Conservation (phyloP, 1,140 invertebrate species). For the Tetramorium alpestre region DNA sequence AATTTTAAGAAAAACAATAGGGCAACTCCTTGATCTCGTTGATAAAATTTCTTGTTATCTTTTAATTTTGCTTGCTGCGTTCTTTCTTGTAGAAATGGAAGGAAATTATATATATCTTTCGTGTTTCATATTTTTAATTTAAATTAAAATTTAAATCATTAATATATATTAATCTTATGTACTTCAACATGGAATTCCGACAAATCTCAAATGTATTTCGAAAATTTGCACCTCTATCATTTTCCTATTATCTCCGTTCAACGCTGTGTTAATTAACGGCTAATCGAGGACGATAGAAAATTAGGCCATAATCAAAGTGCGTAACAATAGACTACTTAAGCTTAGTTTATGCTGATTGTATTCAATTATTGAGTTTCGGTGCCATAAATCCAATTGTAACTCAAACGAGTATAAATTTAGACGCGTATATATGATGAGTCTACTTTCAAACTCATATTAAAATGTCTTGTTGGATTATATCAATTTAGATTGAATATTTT, state of each 20-base stretch:
- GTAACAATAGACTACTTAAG: conserved; percentile 43
- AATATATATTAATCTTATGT: not conserved
- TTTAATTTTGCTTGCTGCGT: not conserved
- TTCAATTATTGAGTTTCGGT: conserved; percentile 23
- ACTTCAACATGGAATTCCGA: not conserved
- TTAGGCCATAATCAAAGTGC: conserved; percentile 44
- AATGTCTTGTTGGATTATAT: not conserved
- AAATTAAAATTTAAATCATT: not conserved
- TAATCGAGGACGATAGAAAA: conserved; percentile 35
- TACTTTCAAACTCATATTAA: not conserved
- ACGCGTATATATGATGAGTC: not conserved
- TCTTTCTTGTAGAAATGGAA: not conserved
- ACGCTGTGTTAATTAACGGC: conserved; percentile 5
- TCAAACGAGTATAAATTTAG: conserved; percentile 5
- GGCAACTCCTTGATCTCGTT: not conserved
- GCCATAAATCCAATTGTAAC: not conserved
- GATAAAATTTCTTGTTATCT: not conserved
- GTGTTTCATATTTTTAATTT: not conserved
- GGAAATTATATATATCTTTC: not conserved
- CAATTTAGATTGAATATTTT: not conserved
- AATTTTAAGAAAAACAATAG: not conserved
- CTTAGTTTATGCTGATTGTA: conserved; percentile 32
- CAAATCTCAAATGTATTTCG: not conserved
- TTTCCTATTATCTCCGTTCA: not conserved
- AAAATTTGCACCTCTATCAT: not conserved